Conservation (phyloP, 2,888 invertebrate genomes). For the Linnaemya tessellans region DNA sequence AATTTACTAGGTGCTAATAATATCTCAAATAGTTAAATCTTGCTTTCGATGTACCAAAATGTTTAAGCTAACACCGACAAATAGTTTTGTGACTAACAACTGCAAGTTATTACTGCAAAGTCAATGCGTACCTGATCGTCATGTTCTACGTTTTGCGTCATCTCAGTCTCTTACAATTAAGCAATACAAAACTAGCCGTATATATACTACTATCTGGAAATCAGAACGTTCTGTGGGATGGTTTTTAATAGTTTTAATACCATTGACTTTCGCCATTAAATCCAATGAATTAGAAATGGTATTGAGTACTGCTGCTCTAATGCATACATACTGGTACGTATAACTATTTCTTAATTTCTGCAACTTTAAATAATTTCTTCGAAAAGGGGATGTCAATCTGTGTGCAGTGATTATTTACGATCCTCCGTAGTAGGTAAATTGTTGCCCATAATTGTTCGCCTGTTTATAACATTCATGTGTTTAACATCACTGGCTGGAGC, state of each 20-base stretch:
- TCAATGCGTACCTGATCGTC: background rate
- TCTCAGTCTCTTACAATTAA: slow-evolving; percentile 42
- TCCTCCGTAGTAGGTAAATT: slow-evolving; percentile 55
- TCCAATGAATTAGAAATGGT: slow-evolving; percentile 59
- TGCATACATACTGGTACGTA: slow-evolving; percentile 59
- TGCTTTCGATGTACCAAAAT: background rate
- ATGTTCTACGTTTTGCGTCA: background rate
- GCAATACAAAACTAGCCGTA: slow-evolving; percentile 57
- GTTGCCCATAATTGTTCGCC: slow-evolving; percentile 40
- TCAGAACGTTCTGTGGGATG: slow-evolving; percentile 52
- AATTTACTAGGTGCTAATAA: background rate
- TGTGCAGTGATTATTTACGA: slow-evolving; percentile 67
- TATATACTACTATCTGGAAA: slow-evolving; percentile 52
- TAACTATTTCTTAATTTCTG: background rate
- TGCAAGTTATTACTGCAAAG: background rate
- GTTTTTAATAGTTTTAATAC: slow-evolving; percentile 43
- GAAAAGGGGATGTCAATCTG: slow-evolving; percentile 59
- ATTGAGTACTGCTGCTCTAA: background rate
- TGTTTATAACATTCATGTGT: slow-evolving; percentile 17
- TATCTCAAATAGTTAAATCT: background rate
- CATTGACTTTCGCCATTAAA: slow-evolving; percentile 39
- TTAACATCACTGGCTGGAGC: slow-evolving; percentile 35
- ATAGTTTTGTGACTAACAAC: background rate
- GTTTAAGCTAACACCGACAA: background rate
- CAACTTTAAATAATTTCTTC: background rate